phyloP scores from a whole-genome alignment of 2,797 vertebrate species.

The Otolemur crassicaudatus region DNA sequence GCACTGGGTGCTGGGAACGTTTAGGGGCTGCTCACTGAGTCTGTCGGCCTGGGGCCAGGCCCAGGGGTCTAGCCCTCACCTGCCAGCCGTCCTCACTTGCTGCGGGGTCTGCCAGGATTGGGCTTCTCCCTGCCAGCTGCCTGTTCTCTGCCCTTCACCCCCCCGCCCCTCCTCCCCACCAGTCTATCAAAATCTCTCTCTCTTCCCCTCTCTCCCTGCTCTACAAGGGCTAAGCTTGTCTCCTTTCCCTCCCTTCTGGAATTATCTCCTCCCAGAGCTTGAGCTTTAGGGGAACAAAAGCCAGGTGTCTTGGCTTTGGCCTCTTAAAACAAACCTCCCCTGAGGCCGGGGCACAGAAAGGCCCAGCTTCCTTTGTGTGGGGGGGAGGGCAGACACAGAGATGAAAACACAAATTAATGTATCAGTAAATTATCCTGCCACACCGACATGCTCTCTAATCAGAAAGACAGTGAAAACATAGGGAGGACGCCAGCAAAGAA shows the following conservation, averaged over 20 bases:
- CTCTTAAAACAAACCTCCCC: conserved; percentile 66
- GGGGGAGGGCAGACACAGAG: neutral
- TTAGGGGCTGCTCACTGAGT: no score
- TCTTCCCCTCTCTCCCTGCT: neutral
- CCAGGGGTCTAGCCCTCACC: no score
- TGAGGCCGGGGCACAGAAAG: conserved; percentile 42
- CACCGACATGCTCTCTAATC: conserved; percentile 71
- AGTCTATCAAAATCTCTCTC: neutral
- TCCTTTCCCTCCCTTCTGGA: neutral
- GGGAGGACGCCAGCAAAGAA: conserved; percentile 52
- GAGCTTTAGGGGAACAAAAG: conserved; percentile 73
- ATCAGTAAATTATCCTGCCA: conserved; percentile 76
- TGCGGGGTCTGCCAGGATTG: rapidly evolving
- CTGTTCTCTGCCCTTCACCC: neutral
- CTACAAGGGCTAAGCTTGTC: neutral
- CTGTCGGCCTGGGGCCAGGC: neutral
- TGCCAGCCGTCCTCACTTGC: neutral
- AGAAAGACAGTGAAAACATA: conserved; percentile 49
- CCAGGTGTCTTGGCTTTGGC: conserved; percentile 77
- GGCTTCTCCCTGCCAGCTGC: neutral
- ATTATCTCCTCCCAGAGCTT: neutral
- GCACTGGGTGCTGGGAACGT: rapidly evolving
- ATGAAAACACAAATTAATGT: conserved; percentile 76
- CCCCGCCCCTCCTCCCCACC: no score
- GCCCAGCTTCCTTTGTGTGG: conserved; percentile 65